These are phyloP conservation scores for Aphaenogaster floridana DNA, from an alignment of 1,140 invertebrate species.

Conservation along the genomic window DNA sequence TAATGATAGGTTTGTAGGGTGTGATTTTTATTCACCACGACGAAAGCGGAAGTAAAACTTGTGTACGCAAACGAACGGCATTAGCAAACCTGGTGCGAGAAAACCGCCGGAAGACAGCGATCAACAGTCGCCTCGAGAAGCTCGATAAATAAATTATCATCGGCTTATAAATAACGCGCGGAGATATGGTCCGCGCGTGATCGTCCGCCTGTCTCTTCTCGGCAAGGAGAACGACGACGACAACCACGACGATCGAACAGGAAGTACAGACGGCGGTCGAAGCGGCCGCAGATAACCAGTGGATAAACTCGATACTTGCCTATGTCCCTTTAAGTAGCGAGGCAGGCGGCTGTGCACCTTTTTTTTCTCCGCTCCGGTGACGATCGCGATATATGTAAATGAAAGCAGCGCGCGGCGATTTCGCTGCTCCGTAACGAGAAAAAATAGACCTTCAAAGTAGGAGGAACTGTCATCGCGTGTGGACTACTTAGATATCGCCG, in stretches of 20 bases:
- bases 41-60: conserved; percentile 1
- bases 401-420: conserved; percentile 1
- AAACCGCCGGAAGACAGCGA: conserved; percentile 26
- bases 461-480: neutral
- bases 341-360: neutral
- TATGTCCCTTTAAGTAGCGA: conserved; percentile 42
- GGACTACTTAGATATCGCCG: neutral
- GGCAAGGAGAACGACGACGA: conserved; percentile 7
- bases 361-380: conserved; percentile 17
- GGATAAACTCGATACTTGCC: conserved; percentile 41
- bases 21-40: neutral
- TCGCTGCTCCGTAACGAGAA: neutral
- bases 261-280: conserved; percentile 16
- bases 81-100: neutral
- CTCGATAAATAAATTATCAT: conserved; percentile 48
- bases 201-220: conserved; percentile 14
- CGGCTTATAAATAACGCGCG: conserved; percentile 16
- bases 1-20: neutral
- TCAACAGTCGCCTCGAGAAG: conserved; percentile 13
- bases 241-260: conserved; percentile 10
- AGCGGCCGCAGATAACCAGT: conserved; percentile 10
- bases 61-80: neutral
- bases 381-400: conserved; percentile 45
- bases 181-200: conserved; percentile 17
- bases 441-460: neutral